phyloP scores from a whole-genome alignment of 2,888 invertebrate species.

The Leptarthrus brevirostris region DNA sequence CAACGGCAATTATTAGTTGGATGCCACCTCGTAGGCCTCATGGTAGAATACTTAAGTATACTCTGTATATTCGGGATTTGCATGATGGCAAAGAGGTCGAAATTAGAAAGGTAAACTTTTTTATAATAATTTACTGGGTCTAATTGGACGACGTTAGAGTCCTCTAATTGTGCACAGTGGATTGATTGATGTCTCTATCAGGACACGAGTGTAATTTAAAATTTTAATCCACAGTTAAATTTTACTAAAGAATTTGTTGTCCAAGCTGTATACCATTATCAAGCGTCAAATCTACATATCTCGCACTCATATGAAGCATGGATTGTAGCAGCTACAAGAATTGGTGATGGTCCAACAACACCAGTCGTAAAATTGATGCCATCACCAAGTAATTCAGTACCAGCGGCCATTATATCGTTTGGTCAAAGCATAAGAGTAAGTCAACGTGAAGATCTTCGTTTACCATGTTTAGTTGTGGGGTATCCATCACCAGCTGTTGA shows the following conservation, averaged over 20 bases:
- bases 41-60: constrained; percentile 73
- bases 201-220: too few species aligned
- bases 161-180: too few species aligned
- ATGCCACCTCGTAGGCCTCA: constrained; percentile 73
- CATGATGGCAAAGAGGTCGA: constrained; percentile 70
- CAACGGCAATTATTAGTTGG: constrained; percentile 74
- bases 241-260: constrained; percentile 61
- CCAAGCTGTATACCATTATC: constrained; percentile 69
- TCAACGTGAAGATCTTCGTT: constrained; percentile 69
- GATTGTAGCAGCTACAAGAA: constrained; percentile 73
- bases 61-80: constrained; percentile 71
- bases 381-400: constrained; percentile 64
- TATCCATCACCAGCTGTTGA: constrained; percentile 68
- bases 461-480: constrained; percentile 71
- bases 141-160: too few species aligned
- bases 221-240: constrained; percentile 1
- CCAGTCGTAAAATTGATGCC: constrained; percentile 70
- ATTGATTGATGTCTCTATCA: too few species aligned
- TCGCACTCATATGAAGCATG: constrained; percentile 72
- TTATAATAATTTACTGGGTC: too few species aligned
- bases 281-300: constrained; percentile 69
- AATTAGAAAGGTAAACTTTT: constrained; percentile 63
- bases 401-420: constrained; percentile 72
- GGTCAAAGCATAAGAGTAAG: constrained; percentile 69
- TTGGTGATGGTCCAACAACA: constrained; percentile 73